Evolutionary conservation across 2,888 invertebrate species (phyloP), one percentile per base, ranked within the genome.

Genomic region (Acanthosepion lycidas): DNA sequence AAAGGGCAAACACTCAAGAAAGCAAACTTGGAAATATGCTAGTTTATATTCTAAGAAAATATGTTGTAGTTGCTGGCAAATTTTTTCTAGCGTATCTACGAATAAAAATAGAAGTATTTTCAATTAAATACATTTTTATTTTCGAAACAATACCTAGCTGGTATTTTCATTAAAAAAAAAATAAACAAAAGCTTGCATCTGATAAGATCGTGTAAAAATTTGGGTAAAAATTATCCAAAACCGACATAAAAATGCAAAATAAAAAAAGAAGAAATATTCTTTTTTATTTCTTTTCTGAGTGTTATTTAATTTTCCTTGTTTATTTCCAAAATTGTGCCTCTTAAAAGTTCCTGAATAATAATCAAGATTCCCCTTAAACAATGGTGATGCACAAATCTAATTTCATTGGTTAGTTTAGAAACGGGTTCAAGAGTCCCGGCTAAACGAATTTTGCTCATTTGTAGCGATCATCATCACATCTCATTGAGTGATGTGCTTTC

Each of bases 351-450:
- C n/a, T 78, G 78, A 15, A 78, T 78, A 78, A 15, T 78, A 78
- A 78, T 78, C n/a, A 78, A 78, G 78, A 78, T 78, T 78, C n/a
- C n/a, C 18, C 78, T 78, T 78, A 78, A 78, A 78, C 78, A 78
- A 78, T n/a, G 78, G n/a, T 78, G 33, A 33, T 0, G 33, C n/a
- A 33, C 78, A 78, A 78, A 78, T 78, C n/a, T 12, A n/a, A 78
- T 78, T 78, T 78, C n/a, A 78, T 78, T n/a, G 5, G 78, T 78
- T 15, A 3, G n/a, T 15, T 78, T n/a, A 0, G n/a, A 78, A 78
- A 33, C 78, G 33, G 18, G 78, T 78, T 78, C 78, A 78, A 78
- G 78, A n/a, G 78, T 78, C 78, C 12, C n/a, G 15, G 18, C 15
- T 15, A 0, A n/a, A n/a, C 18, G 15, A 78, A 15, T 12, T 12